These are phyloP conservation scores for Macaca mulatta DNA, from an alignment of 2,113 vertebrate genomes.

Conservation along the genomic window DNA sequence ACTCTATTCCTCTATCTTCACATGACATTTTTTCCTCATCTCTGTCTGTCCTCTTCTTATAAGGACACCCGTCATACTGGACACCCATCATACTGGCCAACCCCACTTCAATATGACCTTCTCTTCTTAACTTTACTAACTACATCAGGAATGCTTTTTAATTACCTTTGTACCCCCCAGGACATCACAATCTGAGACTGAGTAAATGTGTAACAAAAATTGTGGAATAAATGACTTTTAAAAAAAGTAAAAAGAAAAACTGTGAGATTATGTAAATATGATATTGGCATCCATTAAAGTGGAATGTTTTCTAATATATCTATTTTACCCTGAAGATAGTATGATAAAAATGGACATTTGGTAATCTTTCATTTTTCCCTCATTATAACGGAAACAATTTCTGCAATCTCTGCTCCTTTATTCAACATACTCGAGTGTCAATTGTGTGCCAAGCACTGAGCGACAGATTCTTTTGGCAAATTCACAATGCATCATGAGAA, in stretches of 20 bases:
- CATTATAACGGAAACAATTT: background rate
- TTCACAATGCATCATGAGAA: slow-evolving; percentile 10
- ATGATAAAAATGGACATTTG: slow-evolving; percentile 37
- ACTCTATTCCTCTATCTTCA: background rate
- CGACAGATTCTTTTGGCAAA: slow-evolving; percentile 1
- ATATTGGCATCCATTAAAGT: background rate
- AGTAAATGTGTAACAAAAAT: background rate
- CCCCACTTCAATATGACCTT: background rate
- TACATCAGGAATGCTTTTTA: background rate
- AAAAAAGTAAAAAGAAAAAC: background rate
- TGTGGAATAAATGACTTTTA: background rate
- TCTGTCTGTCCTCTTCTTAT: background rate
- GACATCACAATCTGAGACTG: background rate
- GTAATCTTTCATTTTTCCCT: background rate
- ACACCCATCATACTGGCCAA: background rate
- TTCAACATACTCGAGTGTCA: background rate
- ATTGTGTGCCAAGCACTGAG: background rate
- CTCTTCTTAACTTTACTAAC: background rate
- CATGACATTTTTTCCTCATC: background rate
- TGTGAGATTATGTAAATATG: background rate
- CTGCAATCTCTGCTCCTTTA: slow-evolving; percentile 7
- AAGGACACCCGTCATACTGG: background rate
- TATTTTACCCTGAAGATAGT: background rate
- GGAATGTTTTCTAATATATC: background rate
- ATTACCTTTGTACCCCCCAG: background rate